These are phyloP conservation scores for Acipenser oxyrinchus DNA, from an alignment of 2,797 vertebrate species.

Conservation along the genomic window DNA sequence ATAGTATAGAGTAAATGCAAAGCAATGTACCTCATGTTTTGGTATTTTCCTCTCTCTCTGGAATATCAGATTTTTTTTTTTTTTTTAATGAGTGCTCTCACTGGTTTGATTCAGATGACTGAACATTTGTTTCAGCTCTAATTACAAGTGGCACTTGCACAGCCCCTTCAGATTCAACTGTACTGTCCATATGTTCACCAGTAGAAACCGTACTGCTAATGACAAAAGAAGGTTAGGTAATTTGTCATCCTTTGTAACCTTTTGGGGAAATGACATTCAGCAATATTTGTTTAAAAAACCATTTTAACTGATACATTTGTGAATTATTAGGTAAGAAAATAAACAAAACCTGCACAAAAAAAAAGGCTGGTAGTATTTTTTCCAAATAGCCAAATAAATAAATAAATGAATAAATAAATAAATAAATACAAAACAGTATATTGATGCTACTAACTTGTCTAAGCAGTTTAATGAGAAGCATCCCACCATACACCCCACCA, in stretches of 20 bases:
- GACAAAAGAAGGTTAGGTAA: constrained; percentile 41
- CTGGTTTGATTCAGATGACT: constrained; percentile 30
- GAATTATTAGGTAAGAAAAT: no score
- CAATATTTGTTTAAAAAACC: no score
- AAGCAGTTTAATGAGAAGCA: neutral
- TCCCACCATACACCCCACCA: neutral
- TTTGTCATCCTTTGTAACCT: constrained; percentile 46
- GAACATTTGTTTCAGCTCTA: constrained; percentile 38
- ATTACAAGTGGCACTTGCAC: constrained; percentile 36
- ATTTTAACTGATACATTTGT: no score
- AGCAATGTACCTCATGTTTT: neutral
- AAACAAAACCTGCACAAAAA: no score
- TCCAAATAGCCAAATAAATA: no score
- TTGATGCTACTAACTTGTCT: neutral
- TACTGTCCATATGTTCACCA: constrained; percentile 37
- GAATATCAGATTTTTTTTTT: neutral
- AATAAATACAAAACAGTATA: no score
- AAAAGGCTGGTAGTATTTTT: no score
- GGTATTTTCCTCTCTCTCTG: constrained; percentile 3
- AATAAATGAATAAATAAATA: no score
- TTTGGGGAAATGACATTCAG: constrained; percentile 22
- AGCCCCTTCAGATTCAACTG: constrained; percentile 33
- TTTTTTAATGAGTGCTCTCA: constrained; percentile 30
- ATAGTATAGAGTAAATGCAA: no score
- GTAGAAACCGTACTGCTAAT: constrained; percentile 39